These are phyloP conservation scores for Hippopotamyrus pictus DNA, from an alignment of 2,797 vertebrate genomes.

Conservation along the genomic window DNA sequence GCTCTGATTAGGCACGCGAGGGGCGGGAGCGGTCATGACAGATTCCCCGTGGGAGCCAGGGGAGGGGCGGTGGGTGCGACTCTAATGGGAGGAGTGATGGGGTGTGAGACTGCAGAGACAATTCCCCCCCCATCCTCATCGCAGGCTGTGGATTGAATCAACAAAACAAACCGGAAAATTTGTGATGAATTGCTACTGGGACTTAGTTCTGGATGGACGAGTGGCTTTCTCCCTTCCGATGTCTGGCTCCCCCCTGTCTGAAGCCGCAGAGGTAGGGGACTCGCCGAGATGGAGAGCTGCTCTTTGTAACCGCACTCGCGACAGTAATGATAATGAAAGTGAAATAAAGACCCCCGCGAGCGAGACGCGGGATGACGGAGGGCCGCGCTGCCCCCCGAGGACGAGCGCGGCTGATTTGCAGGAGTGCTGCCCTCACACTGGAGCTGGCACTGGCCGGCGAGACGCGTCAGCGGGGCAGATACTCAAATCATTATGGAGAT, in stretches of 20 bases:
- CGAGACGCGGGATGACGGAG: not conserved
- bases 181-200: slow-evolving; percentile 59
- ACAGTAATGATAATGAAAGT: not conserved
- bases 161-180: slow-evolving; percentile 66
- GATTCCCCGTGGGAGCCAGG: slow-evolving; percentile 41
- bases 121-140: slow-evolving; percentile 34
- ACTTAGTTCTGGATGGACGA: slow-evolving; percentile 64
- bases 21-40: slow-evolving; percentile 50
- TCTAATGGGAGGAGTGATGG: slow-evolving; percentile 38
- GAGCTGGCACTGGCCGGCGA: not conserved
- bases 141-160: slow-evolving; percentile 63
- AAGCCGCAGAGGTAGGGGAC: slow-evolving; percentile 45
- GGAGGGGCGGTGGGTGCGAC: slow-evolving; percentile 24
- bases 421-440: not conserved
- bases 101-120: slow-evolving; percentile 2
- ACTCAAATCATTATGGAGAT: not conserved
- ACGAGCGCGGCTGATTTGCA: not conserved
- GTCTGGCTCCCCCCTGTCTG: slow-evolving; percentile 58
- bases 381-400: no score
- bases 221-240: slow-evolving; percentile 56
- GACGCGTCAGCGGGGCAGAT: not conserved
- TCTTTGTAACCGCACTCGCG: slow-evolving; percentile 36
- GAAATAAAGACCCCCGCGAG: not conserved
- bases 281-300: slow-evolving; percentile 43
- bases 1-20: slow-evolving; percentile 47